phyloP scores from a whole-genome alignment of 2,113 vertebrate species.

The Notarius quadriscutis region DNA sequence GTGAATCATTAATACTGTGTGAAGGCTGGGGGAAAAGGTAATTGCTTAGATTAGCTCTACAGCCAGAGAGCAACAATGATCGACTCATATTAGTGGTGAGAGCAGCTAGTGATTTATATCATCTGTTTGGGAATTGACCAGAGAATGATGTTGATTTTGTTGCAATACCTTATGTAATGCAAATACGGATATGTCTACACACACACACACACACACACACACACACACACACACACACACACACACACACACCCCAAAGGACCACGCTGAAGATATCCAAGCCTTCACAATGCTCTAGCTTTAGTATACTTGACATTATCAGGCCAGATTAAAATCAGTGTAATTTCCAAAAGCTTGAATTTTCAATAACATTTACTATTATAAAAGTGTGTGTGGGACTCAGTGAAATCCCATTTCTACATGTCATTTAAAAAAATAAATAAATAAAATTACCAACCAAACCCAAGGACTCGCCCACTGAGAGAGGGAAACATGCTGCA shows the following conservation, averaged over 20 bases:
- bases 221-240: neutral
- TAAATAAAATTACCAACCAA: neutral
- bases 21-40: constrained; percentile 46
- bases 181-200: neutral
- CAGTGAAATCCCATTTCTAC: neutral
- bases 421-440: neutral
- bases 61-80: constrained; percentile 20
- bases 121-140: constrained; percentile 34
- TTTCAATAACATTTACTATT: constrained; percentile 1
- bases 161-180: neutral
- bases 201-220: neutral
- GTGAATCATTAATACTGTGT: constrained; percentile 37
- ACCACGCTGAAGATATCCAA: neutral
- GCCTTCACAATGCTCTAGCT: neutral
- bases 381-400: neutral
- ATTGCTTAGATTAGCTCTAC: constrained; percentile 52
- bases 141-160: constrained; percentile 28
- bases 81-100: constrained; percentile 20
- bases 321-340: neutral
- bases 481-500: neutral
- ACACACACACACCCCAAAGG: neutral
- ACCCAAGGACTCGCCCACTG: neutral
- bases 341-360: neutral
- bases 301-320: constrained; percentile 15
- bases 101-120: constrained; percentile 18